Evolutionary conservation across 2,888 invertebrate genomes (phyloP).

Genomic region (Troides helena): DNA sequence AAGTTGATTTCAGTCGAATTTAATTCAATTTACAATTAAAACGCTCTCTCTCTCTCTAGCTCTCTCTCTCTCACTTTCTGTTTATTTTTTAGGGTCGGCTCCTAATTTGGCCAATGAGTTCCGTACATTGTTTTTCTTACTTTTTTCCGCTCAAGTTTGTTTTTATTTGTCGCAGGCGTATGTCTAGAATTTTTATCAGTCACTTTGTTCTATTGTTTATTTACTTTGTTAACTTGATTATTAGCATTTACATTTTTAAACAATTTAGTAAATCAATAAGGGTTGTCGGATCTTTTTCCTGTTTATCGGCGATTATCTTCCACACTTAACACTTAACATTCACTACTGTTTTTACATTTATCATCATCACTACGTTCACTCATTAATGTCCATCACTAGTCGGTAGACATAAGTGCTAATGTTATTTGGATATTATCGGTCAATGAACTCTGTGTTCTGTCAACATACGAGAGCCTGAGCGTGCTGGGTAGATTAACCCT

Average conservation of each 20-base stretch:
- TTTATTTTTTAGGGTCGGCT: conserved; percentile 65
- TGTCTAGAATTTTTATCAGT: conserved; percentile 31
- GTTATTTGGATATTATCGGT: too few species aligned
- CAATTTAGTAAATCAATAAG: conserved; percentile 7
- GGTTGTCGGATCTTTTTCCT: not conserved
- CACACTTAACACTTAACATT: too few species aligned
- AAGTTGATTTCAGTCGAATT: conserved; percentile 67
- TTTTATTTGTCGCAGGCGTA: conserved; percentile 31
- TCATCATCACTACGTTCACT: too few species aligned
- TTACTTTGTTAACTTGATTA: conserved; percentile 26
- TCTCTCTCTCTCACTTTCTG: conserved; percentile 34
- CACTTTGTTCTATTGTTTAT: conserved; percentile 25
- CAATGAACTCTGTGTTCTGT: too few species aligned
- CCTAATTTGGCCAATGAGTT: conserved; percentile 56
- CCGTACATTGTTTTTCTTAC: conserved; percentile 29
- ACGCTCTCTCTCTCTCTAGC: conserved; percentile 38
- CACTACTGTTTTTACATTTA: too few species aligned
- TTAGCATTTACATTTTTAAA: conserved; percentile 5
- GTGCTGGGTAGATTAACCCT: too few species aligned
- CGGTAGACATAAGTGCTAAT: too few species aligned
- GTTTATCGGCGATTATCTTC: too few species aligned
- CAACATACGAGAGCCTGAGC: too few species aligned
- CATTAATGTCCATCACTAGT: too few species aligned
- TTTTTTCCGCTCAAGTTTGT: conserved; percentile 13
- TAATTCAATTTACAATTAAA: conserved; percentile 78